phyloP scores from a whole-genome alignment of 2,113 vertebrate genomes.

The Rhynchomys soricoides region DNA sequence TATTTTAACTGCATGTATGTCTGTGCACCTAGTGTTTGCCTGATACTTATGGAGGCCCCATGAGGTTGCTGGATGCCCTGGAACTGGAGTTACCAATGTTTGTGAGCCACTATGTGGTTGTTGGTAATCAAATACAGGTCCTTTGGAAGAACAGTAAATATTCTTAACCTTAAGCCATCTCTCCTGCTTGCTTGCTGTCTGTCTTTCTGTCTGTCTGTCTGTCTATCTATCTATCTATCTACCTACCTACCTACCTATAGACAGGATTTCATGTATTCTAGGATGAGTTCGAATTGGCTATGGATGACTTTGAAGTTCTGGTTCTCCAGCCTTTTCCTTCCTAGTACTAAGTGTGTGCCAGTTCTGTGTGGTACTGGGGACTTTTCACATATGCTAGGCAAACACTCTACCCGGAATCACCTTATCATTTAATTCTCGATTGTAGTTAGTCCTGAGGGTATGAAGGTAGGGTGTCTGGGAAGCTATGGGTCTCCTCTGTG shows the following conservation, averaged over 20 bases:
- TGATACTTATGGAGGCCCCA: neutral
- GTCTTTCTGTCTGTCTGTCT: neutral
- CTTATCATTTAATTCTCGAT: constrained; percentile 21
- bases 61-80: neutral
- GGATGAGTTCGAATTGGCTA: neutral
- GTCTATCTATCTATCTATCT: too few species aligned
- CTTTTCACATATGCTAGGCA: neutral
- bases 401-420: neutral
- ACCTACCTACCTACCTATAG: neutral
- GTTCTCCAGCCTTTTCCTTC: neutral
- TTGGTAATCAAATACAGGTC: neutral
- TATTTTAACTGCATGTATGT: neutral
- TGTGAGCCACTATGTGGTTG: neutral
- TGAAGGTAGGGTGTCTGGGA: neutral
- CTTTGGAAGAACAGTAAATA: neutral
- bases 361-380: neutral
- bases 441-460: neutral
- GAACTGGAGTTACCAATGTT: neutral
- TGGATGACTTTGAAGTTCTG: neutral
- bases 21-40: neutral
- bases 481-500: neutral
- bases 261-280: neutral
- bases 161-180: neutral
- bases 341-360: neutral
- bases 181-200: neutral